phyloP scores from a whole-genome alignment of 2,113 vertebrate genomes.

The Echinops telfairi region DNA sequence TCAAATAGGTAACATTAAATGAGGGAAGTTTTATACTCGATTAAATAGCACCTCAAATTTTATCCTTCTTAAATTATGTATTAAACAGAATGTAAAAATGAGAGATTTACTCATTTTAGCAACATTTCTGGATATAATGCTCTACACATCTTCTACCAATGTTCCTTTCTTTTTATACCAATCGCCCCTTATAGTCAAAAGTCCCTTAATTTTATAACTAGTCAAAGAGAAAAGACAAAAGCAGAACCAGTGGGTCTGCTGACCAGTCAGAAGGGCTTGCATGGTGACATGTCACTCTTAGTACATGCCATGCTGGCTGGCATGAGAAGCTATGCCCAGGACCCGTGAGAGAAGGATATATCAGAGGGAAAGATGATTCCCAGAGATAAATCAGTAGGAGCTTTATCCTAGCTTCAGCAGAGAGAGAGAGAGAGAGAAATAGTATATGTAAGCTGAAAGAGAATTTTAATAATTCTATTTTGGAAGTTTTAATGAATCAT shows the following conservation, averaged over 20 bases:
- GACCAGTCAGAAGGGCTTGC: fast-evolving
- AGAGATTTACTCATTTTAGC: conserved; percentile 27
- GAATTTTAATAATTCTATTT: not conserved
- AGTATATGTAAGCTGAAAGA: not conserved
- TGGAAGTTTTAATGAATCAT: conserved; percentile 12
- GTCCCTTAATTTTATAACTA: not conserved
- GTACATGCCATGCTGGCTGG: not conserved
- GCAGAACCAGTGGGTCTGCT: not conserved
- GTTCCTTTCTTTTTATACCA: not conserved
- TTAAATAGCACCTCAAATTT: conserved; percentile 67
- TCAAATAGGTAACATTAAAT: conserved; percentile 39
- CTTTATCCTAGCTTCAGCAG: not conserved
- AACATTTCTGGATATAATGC: not conserved
- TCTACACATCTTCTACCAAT: not conserved
- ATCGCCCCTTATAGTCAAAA: not conserved
- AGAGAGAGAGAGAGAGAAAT: not conserved
- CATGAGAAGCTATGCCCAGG: not conserved
- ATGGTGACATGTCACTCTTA: not conserved
- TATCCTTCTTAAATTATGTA: conserved; percentile 67
- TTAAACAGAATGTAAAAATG: conserved; percentile 56
- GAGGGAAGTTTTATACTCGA: conserved; percentile 60
- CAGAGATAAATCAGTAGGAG: not conserved
- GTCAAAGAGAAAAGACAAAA: not conserved
- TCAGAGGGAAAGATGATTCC: not conserved
- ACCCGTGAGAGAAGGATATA: not conserved